phyloP scores from a whole-genome alignment of 2,888 invertebrate species.

The Agonopterix subpropinquella region DNA sequence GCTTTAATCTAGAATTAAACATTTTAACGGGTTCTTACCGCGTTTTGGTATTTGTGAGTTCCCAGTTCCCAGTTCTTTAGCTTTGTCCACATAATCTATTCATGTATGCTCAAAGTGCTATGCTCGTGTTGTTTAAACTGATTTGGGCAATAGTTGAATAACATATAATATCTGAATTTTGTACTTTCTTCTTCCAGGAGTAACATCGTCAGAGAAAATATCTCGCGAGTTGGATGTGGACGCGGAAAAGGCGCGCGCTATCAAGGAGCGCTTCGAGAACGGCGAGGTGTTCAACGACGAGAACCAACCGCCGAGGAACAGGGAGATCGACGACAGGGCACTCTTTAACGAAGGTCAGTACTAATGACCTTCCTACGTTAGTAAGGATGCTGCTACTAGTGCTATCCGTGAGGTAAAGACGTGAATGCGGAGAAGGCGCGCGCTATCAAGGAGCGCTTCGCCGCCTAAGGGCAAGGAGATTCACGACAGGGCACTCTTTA shows the following conservation, averaged over 20 bases:
- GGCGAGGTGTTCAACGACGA: slow-evolving; percentile 83
- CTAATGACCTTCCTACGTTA: no score
- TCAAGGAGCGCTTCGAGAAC: slow-evolving; percentile 88
- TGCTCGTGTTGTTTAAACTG: no score
- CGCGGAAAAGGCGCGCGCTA: slow-evolving; percentile 77
- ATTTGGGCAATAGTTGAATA: no score
- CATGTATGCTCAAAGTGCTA: no score
- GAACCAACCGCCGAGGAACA: slow-evolving; percentile 65
- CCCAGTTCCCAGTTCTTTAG: no score
- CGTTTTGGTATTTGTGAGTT: no score
- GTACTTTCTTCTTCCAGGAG: slow-evolving; percentile 30
- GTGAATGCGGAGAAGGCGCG: slow-evolving; percentile 75
- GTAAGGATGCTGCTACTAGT: no score
- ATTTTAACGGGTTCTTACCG: no score
- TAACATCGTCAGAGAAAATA: slow-evolving; percentile 73
- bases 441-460: slow-evolving; percentile 85
- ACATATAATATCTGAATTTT: no score
- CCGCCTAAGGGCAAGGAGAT: slow-evolving; percentile 69
- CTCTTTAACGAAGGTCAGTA: slow-evolving; percentile 85
- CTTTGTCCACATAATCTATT: no score
- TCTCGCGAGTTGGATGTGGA: slow-evolving; percentile 72
- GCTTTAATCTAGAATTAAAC: no score
- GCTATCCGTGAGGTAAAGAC: slow-evolving; percentile 23
- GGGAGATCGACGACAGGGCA: slow-evolving; percentile 81
- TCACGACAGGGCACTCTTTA: slow-evolving; percentile 86